Conservation (phyloP, 2,113 vertebrate species). For the Burhinus bistriatus region DNA sequence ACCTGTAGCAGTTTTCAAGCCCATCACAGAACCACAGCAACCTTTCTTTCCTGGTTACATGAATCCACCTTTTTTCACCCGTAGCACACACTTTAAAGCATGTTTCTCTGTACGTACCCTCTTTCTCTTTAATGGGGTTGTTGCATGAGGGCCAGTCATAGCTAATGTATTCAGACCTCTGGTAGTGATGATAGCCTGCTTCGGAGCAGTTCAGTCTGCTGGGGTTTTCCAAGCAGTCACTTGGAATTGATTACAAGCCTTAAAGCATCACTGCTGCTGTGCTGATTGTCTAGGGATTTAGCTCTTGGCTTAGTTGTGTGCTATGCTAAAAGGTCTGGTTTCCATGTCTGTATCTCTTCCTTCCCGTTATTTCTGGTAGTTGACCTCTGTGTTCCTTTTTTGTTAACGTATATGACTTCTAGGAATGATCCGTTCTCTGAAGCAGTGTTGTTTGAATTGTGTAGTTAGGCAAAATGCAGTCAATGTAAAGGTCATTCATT, state of each 20-base stretch:
- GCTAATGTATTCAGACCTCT: constrained; percentile 27
- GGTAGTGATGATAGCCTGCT: constrained; percentile 5
- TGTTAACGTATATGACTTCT: neutral
- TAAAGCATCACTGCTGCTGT: constrained; percentile 32
- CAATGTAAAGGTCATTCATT: neutral
- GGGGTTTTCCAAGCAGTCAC: constrained; percentile 26
- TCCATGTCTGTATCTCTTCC: neutral
- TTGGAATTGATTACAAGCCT: constrained; percentile 53
- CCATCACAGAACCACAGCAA: neutral
- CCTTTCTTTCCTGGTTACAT: neutral
- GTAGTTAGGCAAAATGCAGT: neutral
- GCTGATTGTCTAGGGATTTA: constrained; percentile 34
- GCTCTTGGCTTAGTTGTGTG: constrained; percentile 27
- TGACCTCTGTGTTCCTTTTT: neutral
- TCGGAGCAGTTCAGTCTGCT: constrained; percentile 12
- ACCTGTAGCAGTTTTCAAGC: neutral
- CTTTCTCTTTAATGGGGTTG: neutral
- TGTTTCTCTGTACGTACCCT: constrained; percentile 1
- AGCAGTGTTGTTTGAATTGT: neutral
- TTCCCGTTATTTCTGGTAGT: neutral
- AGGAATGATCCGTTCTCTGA: neutral
- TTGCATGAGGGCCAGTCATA: neutral
- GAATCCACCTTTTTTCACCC: constrained; percentile 11
- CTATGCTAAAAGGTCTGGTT: constrained; percentile 18
- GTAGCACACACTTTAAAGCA: constrained; percentile 7